Evolutionary conservation across 2,888 invertebrate species (phyloP), one percentile per base, ranked within the genome.

Genomic region (Agrilus cyanescens): DNA sequence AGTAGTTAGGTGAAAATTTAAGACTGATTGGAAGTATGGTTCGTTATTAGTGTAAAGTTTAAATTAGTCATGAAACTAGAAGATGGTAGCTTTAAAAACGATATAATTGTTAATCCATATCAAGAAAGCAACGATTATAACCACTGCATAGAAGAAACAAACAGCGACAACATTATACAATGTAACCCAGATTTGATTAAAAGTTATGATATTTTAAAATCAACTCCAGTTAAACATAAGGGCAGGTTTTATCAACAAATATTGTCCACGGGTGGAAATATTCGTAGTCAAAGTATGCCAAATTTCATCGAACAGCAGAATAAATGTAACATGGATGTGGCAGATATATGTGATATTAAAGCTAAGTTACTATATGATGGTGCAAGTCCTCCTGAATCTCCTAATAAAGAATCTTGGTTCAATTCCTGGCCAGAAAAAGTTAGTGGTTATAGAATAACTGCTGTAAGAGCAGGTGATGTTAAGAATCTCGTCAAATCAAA

Each of bases 341-440:
- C 46, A 37, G 53, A 54, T 37, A 47, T 43, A 57, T 58, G 59
- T 59, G 60, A 61, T 58, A 57, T 46, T 45, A 49, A 51, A 44
- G 49, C 53, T 41, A 55, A 55, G 52, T 45, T 57, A 44, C 42
- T 56, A 46, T 45, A 43, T 36, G 50, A 56, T 39, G 41, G 51
- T 43, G 54, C 53, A 35, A 55, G 53, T 48, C 49, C 52, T 32
- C 52, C 53, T 35, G 40, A 45, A 32, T 55, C 56, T 13, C 53
- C 55, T 15, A 49, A 48, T 31, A 50, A 53, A 44, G 63, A 66
- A 43, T 48, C 57, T 37, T 70, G 71, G 70, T 72, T 68, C 53
- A 69, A 66, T 56, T 71, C 71, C 18, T 71, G 71, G 71, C 71
- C 72, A 16, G 71, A 72, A 58, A 57, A 69, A 50, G 25, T 25